These are phyloP conservation scores for Rhombomys opimus DNA, from an alignment of 2,113 vertebrate species.

Conservation along the genomic window DNA sequence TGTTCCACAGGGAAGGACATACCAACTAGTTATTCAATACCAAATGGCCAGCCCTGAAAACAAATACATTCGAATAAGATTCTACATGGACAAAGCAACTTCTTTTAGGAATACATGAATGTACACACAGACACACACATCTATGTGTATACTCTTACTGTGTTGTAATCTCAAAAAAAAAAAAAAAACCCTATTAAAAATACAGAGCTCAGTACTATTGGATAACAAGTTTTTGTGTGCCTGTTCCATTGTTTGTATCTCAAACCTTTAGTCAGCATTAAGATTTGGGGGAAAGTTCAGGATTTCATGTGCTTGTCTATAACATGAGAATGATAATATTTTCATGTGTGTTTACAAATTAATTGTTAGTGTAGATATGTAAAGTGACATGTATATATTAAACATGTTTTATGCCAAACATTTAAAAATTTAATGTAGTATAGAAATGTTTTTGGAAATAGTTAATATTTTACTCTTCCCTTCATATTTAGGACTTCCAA, in stretches of 20 bases:
- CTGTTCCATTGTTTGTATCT: not conserved
- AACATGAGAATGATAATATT: constrained; percentile 17
- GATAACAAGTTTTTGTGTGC: too few relatives aligned
- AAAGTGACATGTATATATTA: not conserved
- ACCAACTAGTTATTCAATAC: not conserved
- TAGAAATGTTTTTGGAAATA: constrained; percentile 1
- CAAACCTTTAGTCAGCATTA: not conserved
- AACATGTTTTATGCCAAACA: not conserved
- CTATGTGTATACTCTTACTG: too few relatives aligned
- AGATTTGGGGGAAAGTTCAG: not conserved
- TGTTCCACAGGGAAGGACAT: too few relatives aligned
- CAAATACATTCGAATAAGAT: not conserved
- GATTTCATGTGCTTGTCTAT: not conserved
- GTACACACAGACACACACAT: not conserved
- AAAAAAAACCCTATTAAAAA: not conserved
- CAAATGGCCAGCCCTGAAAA: not conserved
- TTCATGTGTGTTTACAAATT: not conserved
- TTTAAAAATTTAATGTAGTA: not conserved
- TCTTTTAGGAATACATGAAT: not conserved
- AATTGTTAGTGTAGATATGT: not conserved
- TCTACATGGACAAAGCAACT: not conserved
- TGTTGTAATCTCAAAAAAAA: not conserved
- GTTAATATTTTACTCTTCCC: constrained; percentile 57
- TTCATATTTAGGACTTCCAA: constrained; percentile 88
- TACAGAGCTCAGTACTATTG: too few relatives aligned